Percentiles rank a stretch among this genome's conserved stretches.
Conservation (phyloP, 2,113 vertebrate species). For the Madoqua kirkii region DNA sequence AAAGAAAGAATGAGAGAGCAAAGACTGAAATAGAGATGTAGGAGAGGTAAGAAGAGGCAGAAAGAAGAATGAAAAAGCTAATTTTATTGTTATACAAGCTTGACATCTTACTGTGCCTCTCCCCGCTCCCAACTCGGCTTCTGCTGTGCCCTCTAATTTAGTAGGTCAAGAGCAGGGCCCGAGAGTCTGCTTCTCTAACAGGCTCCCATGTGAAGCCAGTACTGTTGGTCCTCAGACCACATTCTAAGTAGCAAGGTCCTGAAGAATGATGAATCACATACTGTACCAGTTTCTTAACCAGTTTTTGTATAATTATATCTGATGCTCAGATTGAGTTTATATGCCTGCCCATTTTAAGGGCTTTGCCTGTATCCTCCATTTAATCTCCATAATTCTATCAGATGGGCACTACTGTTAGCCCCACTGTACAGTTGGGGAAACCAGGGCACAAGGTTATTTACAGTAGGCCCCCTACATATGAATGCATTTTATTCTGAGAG, state of each 20-base stretch:
- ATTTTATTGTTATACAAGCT: background rate
- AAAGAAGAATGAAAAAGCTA: background rate
- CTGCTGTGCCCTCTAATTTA: background rate
- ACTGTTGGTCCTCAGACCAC: background rate
- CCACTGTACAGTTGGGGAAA: background rate
- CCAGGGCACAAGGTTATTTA: background rate
- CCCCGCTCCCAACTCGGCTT: fast-evolving
- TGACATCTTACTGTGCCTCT: background rate
- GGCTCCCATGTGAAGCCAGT: background rate
- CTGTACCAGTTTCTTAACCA: background rate
- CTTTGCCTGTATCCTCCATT: background rate
- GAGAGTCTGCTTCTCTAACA: background rate
- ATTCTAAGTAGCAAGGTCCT: background rate
- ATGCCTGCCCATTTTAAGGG: background rate
- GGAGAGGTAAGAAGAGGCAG: background rate
- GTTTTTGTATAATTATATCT: background rate
- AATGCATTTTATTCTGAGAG: fast-evolving
- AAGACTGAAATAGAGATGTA: background rate
- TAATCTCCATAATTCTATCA: background rate
- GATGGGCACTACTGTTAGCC: background rate
- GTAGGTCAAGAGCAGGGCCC: background rate
- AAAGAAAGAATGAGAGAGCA: background rate
- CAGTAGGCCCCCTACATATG: background rate
- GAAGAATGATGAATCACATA: background rate
- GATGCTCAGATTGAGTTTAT: background rate